Conservation (phyloP, 2,113 vertebrate genomes). For the Gyps fulvus region DNA sequence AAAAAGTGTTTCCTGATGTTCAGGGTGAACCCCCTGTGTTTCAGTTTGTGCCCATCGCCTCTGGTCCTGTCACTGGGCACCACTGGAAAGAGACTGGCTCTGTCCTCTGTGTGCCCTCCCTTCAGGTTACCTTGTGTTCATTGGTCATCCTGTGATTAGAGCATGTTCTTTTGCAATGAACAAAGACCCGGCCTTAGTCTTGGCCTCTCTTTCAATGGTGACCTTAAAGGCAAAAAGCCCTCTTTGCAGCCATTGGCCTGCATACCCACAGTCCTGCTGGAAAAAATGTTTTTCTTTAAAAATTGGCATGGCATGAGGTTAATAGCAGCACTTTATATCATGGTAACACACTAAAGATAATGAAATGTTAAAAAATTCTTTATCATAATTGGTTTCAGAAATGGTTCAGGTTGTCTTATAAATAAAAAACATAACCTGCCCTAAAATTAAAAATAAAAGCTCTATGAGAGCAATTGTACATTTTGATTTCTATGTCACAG, state of each 20-base stretch:
- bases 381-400: background rate
- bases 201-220: background rate
- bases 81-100: background rate
- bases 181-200: background rate
- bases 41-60: background rate
- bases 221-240: background rate
- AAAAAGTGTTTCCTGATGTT: background rate
- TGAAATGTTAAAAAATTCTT: background rate
- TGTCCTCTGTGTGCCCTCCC: background rate
- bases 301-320: background rate
- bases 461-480: background rate
- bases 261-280: background rate
- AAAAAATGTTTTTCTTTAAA: background rate
- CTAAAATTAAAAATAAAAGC: background rate
- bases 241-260: background rate
- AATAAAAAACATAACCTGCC: background rate
- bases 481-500: background rate
- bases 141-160: background rate
- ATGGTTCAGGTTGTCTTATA: background rate
- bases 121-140: background rate
- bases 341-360: background rate
- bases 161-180: background rate
- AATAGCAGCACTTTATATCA: background rate
- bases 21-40: background rate
- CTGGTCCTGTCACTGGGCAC: background rate